Evolutionary conservation across 1,140 invertebrate species (phyloP).

Genomic region (Camponotus vicinus): DNA sequence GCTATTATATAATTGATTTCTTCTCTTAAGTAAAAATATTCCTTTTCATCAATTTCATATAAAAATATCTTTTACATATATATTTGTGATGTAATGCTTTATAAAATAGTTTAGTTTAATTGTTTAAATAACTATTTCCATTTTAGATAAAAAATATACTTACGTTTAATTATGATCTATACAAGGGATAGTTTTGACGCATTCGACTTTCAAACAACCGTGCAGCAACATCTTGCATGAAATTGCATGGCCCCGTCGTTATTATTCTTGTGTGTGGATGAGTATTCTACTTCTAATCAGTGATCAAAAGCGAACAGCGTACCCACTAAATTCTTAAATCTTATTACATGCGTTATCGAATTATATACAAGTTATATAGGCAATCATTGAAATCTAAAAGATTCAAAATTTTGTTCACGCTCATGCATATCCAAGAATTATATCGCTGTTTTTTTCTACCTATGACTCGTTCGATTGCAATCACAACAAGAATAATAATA

Average conservation of each 20-base stretch:
- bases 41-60: background rate
- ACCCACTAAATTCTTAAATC: background rate
- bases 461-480: slow-evolving; percentile 57
- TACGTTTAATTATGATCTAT: background rate
- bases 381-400: background rate
- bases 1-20: background rate
- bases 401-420: background rate
- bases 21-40: background rate
- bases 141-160: background rate
- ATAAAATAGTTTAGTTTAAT: background rate
- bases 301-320: slow-evolving; percentile 31
- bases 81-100: background rate
- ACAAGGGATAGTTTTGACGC: background rate
- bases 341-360: background rate
- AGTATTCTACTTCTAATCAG: slow-evolving; percentile 52
- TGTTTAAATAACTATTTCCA: background rate
- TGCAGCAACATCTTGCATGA: slow-evolving; percentile 71
- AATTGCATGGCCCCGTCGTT: slow-evolving; percentile 70
- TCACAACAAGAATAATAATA: slow-evolving; percentile 32
- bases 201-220: slow-evolving; percentile 50
- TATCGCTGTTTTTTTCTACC: slow-evolving; percentile 45
- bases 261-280: slow-evolving; percentile 61
- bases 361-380: background rate
- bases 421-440: background rate
- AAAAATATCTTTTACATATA: background rate